Percentiles rank a stretch among this genome's conserved stretches.
Conservation (phyloP, 2,797 vertebrate genomes). For the Clarias laeviceps region DNA sequence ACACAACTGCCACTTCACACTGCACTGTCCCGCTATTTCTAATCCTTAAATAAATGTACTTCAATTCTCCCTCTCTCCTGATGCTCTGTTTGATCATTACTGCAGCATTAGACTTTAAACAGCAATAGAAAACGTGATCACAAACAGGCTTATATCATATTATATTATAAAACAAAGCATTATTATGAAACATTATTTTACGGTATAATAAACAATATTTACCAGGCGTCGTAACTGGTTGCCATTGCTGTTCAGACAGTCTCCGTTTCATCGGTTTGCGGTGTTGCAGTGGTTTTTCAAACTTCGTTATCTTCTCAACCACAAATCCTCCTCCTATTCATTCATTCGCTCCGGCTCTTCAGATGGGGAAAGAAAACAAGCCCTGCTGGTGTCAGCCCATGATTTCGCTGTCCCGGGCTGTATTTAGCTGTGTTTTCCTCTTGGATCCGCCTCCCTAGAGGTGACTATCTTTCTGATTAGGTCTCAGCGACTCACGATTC, state of each 20-base stretch:
- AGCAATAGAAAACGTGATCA: background rate
- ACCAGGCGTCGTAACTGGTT: slow-evolving; percentile 70
- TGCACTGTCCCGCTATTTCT: background rate
- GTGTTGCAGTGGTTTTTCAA: slow-evolving; percentile 57
- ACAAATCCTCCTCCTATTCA: slow-evolving; percentile 16
- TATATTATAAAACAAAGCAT: background rate
- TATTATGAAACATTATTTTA: background rate
- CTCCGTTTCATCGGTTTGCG: slow-evolving; percentile 65
- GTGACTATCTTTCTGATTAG: slow-evolving; percentile 51
- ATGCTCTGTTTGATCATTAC: background rate
- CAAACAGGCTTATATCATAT: background rate
- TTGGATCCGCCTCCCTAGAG: slow-evolving; percentile 57
- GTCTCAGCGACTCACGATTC: slow-evolving; percentile 38
- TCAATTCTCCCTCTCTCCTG: background rate
- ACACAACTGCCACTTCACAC: background rate
- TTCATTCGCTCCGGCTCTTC: slow-evolving; percentile 18
- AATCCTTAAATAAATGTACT: background rate
- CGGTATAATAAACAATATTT: slow-evolving; percentile 47
- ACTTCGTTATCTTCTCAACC: slow-evolving; percentile 41
- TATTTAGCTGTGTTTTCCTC: slow-evolving; percentile 51
- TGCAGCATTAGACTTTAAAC: background rate
- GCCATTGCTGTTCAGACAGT: slow-evolving; percentile 66
- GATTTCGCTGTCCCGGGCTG: slow-evolving; percentile 46
- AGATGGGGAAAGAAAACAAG: background rate
- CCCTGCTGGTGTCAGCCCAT: slow-evolving; percentile 48